A percentile compares a stretch with the other conserved stretches of the same genome.
phyloP scores from a whole-genome alignment of 2,797 vertebrate genomes.

The Ambastaia sidthimunki region DNA sequence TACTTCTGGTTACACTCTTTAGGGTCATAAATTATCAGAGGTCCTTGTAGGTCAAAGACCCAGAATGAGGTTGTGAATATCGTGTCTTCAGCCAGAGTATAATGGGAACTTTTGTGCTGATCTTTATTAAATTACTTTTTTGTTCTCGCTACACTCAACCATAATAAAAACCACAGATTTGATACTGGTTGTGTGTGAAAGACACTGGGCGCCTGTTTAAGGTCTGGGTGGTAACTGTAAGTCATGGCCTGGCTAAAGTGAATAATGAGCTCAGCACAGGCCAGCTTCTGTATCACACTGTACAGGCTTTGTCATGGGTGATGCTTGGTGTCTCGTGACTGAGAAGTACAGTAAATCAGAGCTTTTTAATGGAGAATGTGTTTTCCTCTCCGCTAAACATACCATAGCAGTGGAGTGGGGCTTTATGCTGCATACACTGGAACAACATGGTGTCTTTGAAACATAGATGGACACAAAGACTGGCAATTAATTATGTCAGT shows the following conservation, averaged over 20 bases:
- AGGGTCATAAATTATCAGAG: conserved; percentile 28
- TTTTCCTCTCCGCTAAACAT: background rate
- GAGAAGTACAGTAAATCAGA: background rate
- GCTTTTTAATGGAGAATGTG: conserved; percentile 19
- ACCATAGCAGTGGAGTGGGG: background rate
- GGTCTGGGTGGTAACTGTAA: conserved; percentile 7
- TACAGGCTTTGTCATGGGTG: conserved; percentile 24
- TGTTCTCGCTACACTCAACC: background rate
- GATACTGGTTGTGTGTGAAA: background rate
- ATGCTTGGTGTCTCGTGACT: conserved; percentile 38
- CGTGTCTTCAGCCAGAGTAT: background rate
- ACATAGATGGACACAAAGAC: background rate
- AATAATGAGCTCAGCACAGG: conserved; percentile 19
- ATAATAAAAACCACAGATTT: conserved; percentile 24
- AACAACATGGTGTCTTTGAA: conserved; percentile 5
- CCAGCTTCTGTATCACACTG: conserved; percentile 7
- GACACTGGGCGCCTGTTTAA: conserved; percentile 27
- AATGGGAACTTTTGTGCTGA: conserved; percentile 15
- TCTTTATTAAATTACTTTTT: conserved; percentile 18
- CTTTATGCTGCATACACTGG: background rate
- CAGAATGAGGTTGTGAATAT: conserved; percentile 16
- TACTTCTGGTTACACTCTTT: conserved; percentile 6
- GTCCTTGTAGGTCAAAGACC: conserved; percentile 32
- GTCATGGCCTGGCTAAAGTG: conserved; percentile 21
- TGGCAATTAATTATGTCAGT: background rate